Evolutionary conservation across 2,113 vertebrate species (phyloP).

Genomic region (Engraulis encrasicolus): DNA sequence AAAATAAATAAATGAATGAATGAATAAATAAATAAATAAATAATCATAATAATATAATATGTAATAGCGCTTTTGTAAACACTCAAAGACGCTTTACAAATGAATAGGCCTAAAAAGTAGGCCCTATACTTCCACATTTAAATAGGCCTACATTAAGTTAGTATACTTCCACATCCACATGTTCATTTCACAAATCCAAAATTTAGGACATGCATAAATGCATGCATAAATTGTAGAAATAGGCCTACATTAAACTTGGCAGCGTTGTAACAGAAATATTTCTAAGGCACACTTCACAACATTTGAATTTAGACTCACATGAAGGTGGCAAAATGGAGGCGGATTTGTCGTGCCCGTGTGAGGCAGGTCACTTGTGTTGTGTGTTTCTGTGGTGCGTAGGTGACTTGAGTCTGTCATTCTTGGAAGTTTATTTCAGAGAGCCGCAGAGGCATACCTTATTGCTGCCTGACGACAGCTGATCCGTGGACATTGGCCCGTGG

Average conservation of each 20-base stretch:
- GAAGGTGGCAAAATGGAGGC: background rate
- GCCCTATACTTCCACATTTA: too few relatives aligned
- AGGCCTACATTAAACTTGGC: background rate
- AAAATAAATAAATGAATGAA: too few relatives aligned
- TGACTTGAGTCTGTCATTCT: slow-evolving; percentile 49
- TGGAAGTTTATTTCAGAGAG: slow-evolving; percentile 52
- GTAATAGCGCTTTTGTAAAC: too few relatives aligned
- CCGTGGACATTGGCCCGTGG: slow-evolving; percentile 43
- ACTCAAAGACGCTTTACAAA: too few relatives aligned
- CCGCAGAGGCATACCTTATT: slow-evolving; percentile 54
- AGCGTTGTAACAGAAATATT: background rate
- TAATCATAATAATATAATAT: too few relatives aligned
- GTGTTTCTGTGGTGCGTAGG: slow-evolving; percentile 52
- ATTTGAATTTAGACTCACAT: background rate
- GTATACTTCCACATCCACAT: too few relatives aligned
- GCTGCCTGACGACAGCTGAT: slow-evolving; percentile 62
- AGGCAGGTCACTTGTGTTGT: slow-evolving; percentile 31
- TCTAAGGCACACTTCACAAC: background rate
- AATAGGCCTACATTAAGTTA: too few relatives aligned
- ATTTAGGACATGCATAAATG: too few relatives aligned
- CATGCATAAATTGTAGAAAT: too few relatives aligned
- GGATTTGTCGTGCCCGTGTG: slow-evolving; percentile 17
- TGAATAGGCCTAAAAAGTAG: too few relatives aligned
- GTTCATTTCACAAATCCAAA: too few relatives aligned
- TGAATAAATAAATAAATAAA: too few relatives aligned